These are phyloP conservation scores for Mus musculus DNA, from an alignment of 2,113 vertebrate genomes.

Conservation along the genomic window GRCm39 chr8:52932501-52933000, in stretches of 20 bases:
- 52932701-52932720: not conserved
- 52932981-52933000: not conserved
- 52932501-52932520: not conserved
- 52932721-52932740: not conserved
- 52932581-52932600: conserved; percentile 35
- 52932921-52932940: not conserved
- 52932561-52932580: not conserved
- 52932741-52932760: not conserved
- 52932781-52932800: not conserved
- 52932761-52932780: not conserved
- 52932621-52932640: not conserved
- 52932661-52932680: not conserved
- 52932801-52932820: rapidly evolving
- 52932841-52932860: not conserved
- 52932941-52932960: not conserved
- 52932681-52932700: not conserved
- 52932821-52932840: not conserved
- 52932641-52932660: not conserved
- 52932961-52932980: not conserved
- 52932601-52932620: not conserved
- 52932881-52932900: not conserved
- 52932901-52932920: not conserved
- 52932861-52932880: not conserved
- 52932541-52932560: not conserved
- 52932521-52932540: not conserved